Conservation (phyloP, 2,888 invertebrate species). For the Drosophila subquinaria region DNA sequence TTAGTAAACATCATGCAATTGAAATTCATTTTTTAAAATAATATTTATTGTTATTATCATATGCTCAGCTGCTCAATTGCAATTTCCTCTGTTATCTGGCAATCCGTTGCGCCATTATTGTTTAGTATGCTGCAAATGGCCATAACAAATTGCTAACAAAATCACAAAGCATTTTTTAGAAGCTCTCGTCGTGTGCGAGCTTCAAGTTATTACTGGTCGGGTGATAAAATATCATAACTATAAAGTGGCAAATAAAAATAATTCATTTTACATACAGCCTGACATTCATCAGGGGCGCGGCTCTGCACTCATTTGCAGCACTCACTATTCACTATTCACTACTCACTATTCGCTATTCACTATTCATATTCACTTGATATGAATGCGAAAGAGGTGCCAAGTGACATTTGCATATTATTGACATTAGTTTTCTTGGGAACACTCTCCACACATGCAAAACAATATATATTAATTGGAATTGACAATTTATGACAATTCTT, state of each 20-base stretch:
- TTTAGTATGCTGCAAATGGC: slow-evolving; percentile 32
- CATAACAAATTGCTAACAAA: slow-evolving; percentile 31
- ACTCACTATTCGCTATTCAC: background rate
- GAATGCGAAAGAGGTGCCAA: slow-evolving; percentile 31
- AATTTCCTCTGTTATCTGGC: slow-evolving; percentile 43
- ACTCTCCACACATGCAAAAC: slow-evolving; percentile 32
- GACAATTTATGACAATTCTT: slow-evolving; percentile 61
- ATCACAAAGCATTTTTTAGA: slow-evolving; percentile 16
- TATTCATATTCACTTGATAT: slow-evolving; percentile 42
- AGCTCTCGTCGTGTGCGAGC: background rate
- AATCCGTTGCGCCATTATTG: slow-evolving; percentile 40
- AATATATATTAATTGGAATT: slow-evolving; percentile 60
- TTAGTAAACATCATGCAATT: slow-evolving; percentile 41
- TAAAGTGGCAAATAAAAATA: slow-evolving; percentile 37
- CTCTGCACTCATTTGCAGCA: slow-evolving; percentile 40
- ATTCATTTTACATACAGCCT: slow-evolving; percentile 35
- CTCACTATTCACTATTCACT: slow-evolving; percentile 4
- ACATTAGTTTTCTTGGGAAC: slow-evolving; percentile 29
- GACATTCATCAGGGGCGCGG: slow-evolving; percentile 32
- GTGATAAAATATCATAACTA: slow-evolving; percentile 32
- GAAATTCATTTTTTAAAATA: slow-evolving; percentile 16
- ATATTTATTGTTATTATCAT: slow-evolving; percentile 27
- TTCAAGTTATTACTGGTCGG: slow-evolving; percentile 18
- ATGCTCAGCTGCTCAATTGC: slow-evolving; percentile 27
- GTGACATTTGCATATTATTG: slow-evolving; percentile 57